phyloP scores from a whole-genome alignment of 2,888 invertebrate species.

The Rotaria sp. region DNA sequence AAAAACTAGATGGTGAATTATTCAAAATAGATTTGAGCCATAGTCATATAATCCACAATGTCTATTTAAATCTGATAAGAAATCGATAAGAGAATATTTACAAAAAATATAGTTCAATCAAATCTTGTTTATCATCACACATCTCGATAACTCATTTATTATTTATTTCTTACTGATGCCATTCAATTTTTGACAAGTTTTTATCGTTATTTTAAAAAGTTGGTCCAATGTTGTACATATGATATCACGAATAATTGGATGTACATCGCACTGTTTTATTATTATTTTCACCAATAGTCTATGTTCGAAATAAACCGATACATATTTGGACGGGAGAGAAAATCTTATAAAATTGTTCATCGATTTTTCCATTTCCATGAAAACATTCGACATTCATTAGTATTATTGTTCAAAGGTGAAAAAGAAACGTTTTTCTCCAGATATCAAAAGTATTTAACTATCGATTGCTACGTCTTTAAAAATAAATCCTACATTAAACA shows the following conservation, averaged over 20 bases:
- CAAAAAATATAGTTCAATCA: neutral
- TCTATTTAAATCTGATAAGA: neutral
- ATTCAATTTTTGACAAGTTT: neutral
- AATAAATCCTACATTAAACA: neutral
- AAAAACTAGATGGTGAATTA: neutral
- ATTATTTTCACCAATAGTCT: neutral
- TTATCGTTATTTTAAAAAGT: neutral
- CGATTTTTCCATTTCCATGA: neutral
- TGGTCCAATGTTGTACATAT: neutral
- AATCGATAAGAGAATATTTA: neutral
- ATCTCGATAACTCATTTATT: neutral
- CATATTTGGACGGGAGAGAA: neutral
- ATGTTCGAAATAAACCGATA: neutral
- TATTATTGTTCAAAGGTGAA: neutral
- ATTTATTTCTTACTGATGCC: neutral
- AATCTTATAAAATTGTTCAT: neutral
- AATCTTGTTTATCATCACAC: neutral
- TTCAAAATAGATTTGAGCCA: neutral
- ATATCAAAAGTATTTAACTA: neutral
- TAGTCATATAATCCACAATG: neutral
- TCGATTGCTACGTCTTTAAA: neutral
- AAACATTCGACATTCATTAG: neutral
- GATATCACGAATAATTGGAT: neutral
- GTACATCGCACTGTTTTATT: neutral
- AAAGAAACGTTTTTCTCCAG: neutral